Evolutionary conservation across 2,113 vertebrate species (phyloP), one percentile per base, ranked within the genome.

Genomic region (Talpa occidentalis): DNA sequence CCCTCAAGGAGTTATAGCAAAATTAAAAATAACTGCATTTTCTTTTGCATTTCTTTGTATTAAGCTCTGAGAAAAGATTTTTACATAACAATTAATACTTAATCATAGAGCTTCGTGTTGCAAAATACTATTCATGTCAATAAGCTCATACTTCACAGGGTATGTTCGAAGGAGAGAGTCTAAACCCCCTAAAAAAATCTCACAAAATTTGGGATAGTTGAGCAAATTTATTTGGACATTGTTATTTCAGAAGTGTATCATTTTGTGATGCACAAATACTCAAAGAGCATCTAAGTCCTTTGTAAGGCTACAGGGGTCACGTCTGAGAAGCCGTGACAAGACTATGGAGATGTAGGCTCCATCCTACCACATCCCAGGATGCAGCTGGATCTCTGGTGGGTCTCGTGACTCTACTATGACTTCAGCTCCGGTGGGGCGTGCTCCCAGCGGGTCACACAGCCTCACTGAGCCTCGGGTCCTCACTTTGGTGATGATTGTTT

Each of bases 21-120:
- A 47, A 47, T 76, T 64, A 76, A 80, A 92, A 73, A 69, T 60
- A 96, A 95, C 82, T 67, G 42, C 76, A 30, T 72, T 95, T 96
- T 79, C 83, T 64, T 64, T 95, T 95, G 69, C 30, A 70, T 83
- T 96, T 64, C 56, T 90, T 73, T 69, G 67, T n/a, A 66, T 37
- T 94, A 37, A 73, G 62, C 76, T 90, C 77, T 93, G 94, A 80
- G 10, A 93, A 81, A 62, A 94, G 42, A 88, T 15, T 84, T 85
- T 73, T 24, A 64, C 21, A 37, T 24, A 35, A 91, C 81, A 42
- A 78, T 83, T 17, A 73, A 40, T 32, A 30, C 1, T 22, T 56
- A 35, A 67, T 79, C 40, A 88, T 8, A 54, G 42, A 84, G 22
- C 35, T 35, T 40, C 52, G 44, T 12, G 26, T 30, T 77, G 7